A percentile compares a stretch with the other conserved stretches of the same genome.
These are phyloP conservation scores for Macrochelys suwanniensis DNA, from an alignment of 2,797 vertebrate genomes.

Conservation along the genomic window DNA sequence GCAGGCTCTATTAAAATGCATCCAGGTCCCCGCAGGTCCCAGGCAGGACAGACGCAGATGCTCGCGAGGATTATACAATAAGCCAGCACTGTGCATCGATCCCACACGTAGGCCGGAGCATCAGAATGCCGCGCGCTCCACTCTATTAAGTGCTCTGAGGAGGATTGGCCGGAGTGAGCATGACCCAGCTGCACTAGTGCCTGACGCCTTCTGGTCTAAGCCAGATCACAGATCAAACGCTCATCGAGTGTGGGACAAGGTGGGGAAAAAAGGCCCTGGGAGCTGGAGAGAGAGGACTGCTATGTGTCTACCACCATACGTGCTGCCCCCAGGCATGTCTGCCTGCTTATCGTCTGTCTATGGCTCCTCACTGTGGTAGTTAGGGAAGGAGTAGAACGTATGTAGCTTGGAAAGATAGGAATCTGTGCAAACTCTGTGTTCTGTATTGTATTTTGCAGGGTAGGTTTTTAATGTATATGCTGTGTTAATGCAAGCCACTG, in stretches of 20 bases:
- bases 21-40: slow-evolving; percentile 28
- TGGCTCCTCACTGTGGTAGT: background rate
- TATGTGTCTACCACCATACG: background rate
- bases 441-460: background rate
- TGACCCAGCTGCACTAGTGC: accelerated
- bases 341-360: background rate
- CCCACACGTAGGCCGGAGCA: accelerated
- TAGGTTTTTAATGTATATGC: background rate
- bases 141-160: accelerated
- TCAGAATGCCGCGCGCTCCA: accelerated
- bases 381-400: background rate
- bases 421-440: background rate
- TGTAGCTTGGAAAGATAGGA: background rate
- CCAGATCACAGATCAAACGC: background rate
- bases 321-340: background rate
- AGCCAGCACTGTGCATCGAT: background rate
- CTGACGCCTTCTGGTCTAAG: background rate
- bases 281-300: background rate
- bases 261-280: background rate
- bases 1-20: slow-evolving; percentile 44
- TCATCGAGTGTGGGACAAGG: background rate
- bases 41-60: slow-evolving; percentile 20
- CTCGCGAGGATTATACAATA: background rate
- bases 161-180: accelerated
- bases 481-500: background rate